Conservation (phyloP, 2,113 vertebrate genomes). For the Erythrocercus mccallii region DNA sequence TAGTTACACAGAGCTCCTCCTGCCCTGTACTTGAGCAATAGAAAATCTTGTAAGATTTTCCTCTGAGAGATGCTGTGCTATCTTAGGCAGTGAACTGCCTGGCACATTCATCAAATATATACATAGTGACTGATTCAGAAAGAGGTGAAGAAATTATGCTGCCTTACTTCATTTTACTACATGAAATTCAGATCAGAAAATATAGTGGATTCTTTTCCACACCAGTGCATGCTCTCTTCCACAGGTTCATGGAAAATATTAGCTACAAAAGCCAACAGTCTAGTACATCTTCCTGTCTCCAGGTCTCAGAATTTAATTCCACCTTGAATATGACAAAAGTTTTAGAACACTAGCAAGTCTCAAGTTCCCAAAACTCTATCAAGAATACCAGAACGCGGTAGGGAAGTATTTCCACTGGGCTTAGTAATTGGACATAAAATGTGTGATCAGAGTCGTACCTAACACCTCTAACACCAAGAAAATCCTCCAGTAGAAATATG, state of each 20-base stretch:
- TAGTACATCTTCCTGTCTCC: background rate
- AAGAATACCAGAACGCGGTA: background rate
- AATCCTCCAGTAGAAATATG: background rate
- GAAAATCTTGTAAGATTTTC: background rate
- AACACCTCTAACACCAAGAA: background rate
- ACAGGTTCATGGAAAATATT: background rate
- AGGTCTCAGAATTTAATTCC: background rate
- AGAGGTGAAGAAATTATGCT: background rate
- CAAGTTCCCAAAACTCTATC: background rate
- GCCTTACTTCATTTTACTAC: background rate
- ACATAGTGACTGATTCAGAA: background rate
- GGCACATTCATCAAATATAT: background rate
- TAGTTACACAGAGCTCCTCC: background rate
- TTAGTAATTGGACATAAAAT: background rate
- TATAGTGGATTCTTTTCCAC: accelerated
- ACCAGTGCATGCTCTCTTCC: background rate
- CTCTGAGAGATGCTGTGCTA: background rate
- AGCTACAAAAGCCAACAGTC: background rate
- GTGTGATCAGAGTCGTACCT: background rate
- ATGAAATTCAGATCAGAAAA: background rate
- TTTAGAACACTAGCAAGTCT: background rate
- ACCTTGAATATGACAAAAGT: background rate
- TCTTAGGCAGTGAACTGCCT: background rate
- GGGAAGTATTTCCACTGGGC: background rate
- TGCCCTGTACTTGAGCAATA: background rate